Conservation (phyloP, 1,140 invertebrate species). For the Sarcophaga bullata region DNA sequence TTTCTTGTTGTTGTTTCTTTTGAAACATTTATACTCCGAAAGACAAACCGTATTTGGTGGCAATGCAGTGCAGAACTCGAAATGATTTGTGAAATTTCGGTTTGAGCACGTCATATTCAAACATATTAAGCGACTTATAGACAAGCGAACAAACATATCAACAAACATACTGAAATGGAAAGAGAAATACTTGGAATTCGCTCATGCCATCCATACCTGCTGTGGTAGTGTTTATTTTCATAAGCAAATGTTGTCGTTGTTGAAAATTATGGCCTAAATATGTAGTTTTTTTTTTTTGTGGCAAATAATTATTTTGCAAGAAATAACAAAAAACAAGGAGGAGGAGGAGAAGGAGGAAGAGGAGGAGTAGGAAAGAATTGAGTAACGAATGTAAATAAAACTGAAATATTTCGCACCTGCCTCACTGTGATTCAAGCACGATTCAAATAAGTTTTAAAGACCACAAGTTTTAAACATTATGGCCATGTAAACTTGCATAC, state of each 20-base stretch:
- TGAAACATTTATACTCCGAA: not conserved
- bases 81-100: slow-evolving; percentile 44
- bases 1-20: not conserved
- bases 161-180: not conserved
- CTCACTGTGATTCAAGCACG: slow-evolving; percentile 21
- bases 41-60: not conserved
- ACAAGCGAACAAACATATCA: too few relatives aligned
- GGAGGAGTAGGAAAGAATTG: too few relatives aligned
- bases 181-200: too few relatives aligned
- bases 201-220: too few relatives aligned
- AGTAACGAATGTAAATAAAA: not conserved
- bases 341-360: too few relatives aligned
- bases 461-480: slow-evolving; percentile 36
- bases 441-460: not conserved
- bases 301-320: slow-evolving; percentile 8
- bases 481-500: not conserved
- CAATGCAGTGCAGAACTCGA: slow-evolving; percentile 28
- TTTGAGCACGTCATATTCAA: slow-evolving; percentile 26
- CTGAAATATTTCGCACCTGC: slow-evolving; percentile 40
- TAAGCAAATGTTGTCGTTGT: not conserved
- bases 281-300: slow-evolving; percentile 30
- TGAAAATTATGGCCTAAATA: slow-evolving; percentile 37
- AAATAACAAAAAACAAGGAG: too few relatives aligned
- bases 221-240: not conserved
- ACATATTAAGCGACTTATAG: slow-evolving; percentile 26